Percentiles rank a stretch among this genome's conserved stretches.
Conservation (phyloP, 2,113 vertebrate species). For the Notechis scutatus region DNA sequence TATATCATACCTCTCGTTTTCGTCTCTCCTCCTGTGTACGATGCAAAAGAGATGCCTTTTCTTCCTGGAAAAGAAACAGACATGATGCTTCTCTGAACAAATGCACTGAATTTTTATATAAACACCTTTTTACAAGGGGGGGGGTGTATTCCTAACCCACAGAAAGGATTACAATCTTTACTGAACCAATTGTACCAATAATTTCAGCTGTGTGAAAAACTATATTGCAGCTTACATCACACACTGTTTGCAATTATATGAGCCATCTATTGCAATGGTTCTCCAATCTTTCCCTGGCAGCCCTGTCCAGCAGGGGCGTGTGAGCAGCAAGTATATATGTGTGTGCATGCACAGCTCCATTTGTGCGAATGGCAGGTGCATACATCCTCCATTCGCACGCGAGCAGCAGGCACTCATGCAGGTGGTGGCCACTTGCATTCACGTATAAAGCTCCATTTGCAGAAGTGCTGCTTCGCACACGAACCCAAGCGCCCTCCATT, state of each 20-base stretch:
- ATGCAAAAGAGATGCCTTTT: conserved; percentile 95
- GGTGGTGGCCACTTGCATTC: too few relatives aligned
- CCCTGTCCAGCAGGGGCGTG: background rate
- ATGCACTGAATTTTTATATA: background rate
- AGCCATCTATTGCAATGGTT: background rate
- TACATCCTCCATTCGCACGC: background rate
- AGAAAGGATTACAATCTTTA: background rate
- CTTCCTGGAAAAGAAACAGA: conserved; percentile 77
- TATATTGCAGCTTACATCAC: background rate
- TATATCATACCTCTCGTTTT: conserved; percentile 87
- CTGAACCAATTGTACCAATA: background rate
- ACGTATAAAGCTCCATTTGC: too few relatives aligned
- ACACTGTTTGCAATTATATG: background rate
- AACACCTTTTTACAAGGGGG: background rate
- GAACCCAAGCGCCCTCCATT: background rate
- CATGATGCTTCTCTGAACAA: background rate
- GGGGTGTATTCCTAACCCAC: background rate
- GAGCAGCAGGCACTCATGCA: too few relatives aligned
- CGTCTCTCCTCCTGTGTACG: conserved; percentile 96
- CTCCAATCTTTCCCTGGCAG: background rate
- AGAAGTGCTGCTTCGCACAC: background rate
- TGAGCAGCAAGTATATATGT: background rate
- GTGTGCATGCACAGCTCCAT: background rate
- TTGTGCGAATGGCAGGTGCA: background rate
- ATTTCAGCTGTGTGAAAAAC: background rate